Conservation (phyloP, 2,797 vertebrate species). For the Morus bassanus region DNA sequence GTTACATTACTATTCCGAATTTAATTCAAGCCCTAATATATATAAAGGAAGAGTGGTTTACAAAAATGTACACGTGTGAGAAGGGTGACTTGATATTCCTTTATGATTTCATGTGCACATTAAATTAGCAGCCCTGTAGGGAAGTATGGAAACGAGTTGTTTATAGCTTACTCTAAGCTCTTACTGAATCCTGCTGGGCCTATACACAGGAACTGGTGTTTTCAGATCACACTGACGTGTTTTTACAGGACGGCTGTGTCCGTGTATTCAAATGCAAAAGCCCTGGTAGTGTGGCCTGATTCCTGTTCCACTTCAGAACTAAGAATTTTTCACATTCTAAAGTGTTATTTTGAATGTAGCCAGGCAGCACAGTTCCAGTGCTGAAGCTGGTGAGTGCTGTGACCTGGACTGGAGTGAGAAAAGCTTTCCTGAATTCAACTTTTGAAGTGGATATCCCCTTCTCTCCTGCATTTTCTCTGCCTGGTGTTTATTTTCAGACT, state of each 20-base stretch:
- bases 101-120: background rate
- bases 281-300: background rate
- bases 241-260: background rate
- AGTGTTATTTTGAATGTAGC: background rate
- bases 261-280: background rate
- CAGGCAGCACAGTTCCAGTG: background rate
- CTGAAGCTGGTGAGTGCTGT: background rate
- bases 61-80: background rate
- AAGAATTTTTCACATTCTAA: background rate
- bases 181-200: background rate
- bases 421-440: background rate
- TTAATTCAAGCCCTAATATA: background rate
- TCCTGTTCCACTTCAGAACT: background rate
- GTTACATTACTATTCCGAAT: background rate
- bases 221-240: background rate
- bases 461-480: background rate
- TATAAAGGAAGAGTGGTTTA: background rate
- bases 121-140: background rate
- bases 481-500: background rate
- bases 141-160: background rate
- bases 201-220: fast-evolving
- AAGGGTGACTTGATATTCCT: background rate
- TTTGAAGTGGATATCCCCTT: background rate
- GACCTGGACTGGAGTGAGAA: background rate
- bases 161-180: background rate